These are phyloP conservation scores for Halocynthia aurantium DNA, from an alignment of 23 tunicate genomes.

Conservation along the genomic window DNA sequence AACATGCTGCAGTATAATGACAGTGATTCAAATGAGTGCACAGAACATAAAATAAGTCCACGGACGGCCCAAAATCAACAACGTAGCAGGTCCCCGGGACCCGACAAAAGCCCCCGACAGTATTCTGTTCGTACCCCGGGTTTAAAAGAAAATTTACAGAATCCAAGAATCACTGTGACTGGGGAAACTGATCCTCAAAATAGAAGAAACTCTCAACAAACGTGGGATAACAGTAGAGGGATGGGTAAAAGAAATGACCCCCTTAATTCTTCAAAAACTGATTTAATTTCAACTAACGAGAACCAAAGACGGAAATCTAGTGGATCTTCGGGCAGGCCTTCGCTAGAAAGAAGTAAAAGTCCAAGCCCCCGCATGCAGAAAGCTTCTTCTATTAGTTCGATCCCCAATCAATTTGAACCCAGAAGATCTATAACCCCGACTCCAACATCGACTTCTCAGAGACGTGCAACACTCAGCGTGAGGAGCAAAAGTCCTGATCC, in stretches of 20 bases:
- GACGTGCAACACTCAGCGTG: slow-evolving; percentile 17
- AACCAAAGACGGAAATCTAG: no score
- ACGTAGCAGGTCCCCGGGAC: slow-evolving; percentile 13
- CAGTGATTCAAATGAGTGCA: background rate
- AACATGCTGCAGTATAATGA: background rate
- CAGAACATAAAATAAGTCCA: background rate
- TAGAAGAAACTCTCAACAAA: no score
- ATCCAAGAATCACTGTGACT: background rate
- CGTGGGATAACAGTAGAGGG: no score
- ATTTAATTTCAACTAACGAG: no score
- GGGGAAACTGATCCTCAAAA: no score
- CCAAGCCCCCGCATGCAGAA: slow-evolving; percentile 6
- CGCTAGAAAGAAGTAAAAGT: background rate
- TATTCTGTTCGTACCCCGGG: no score
- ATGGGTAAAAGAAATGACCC: no score
- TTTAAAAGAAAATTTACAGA: background rate
- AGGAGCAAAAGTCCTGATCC: slow-evolving; percentile 23
- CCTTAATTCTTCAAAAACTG: no score
- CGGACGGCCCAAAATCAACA: background rate
- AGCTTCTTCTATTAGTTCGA: slow-evolving; percentile 2
- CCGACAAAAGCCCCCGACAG: background rate
- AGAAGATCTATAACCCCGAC: slow-evolving; percentile 23
- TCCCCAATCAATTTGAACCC: background rate
- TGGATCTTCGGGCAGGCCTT: no score
- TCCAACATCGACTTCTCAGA: slow-evolving; percentile 19